phyloP scores from a whole-genome alignment of 2,113 vertebrate species.

The Chrysemys picta region DNA sequence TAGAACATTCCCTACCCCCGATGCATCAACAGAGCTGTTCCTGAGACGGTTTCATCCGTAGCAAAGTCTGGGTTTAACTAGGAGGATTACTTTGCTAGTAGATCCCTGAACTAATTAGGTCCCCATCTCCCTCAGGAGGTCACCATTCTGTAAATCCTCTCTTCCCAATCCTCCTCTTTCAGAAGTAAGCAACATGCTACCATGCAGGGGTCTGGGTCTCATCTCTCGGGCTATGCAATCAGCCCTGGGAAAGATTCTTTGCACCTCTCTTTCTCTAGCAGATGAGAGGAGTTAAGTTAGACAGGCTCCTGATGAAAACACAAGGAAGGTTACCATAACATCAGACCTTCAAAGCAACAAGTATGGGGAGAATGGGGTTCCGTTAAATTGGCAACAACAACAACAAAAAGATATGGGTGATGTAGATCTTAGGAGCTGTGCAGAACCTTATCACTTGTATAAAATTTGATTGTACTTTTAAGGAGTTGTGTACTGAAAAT shows the following conservation, averaged over 20 bases:
- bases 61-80: too few species aligned
- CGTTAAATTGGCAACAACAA: background rate
- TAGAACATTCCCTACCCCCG: too few species aligned
- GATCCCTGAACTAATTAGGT: background rate
- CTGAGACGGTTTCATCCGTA: too few species aligned
- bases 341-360: background rate
- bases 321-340: background rate
- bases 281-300: background rate
- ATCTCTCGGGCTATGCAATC: background rate
- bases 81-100: too few species aligned
- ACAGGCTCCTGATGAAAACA: background rate
- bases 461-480: background rate
- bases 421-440: background rate
- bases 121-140: background rate
- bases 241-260: background rate
- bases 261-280: background rate
- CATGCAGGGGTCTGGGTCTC: background rate
- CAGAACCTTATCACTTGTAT: background rate
- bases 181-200: background rate
- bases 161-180: background rate
- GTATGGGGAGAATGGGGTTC: background rate
- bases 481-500: too few species aligned
- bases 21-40: too few species aligned
- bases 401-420: background rate
- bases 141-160: background rate